Evolutionary conservation across 2,888 invertebrate genomes (phyloP), one percentile per base, ranked within the genome.

Genomic region (Drosophila falleni): DNA sequence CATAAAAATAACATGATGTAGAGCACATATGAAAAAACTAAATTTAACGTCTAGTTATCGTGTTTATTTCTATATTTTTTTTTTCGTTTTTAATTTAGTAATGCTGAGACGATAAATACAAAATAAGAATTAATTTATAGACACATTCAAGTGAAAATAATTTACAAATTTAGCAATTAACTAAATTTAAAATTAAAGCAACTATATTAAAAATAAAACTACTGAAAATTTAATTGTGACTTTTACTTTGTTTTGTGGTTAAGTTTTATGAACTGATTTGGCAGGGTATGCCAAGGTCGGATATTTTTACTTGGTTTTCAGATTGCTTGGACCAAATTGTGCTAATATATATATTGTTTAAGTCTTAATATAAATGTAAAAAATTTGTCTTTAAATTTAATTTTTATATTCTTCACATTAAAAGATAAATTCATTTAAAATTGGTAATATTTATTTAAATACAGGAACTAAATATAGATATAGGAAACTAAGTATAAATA

Each of bases 111-210:
- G 80, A 83, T 82, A 73, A 78, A 88, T 88, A 87, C 65, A 84
- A 71, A 62, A 33, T 83, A 84, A 84, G 79, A 71, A 71, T 81
- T 89, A 85, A 89, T 89, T 89, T 85, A 85, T 89, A 87, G 89
- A 89, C 72, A 78, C 77, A 86, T 88, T 86, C 65, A 85, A 89
- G 64, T 84, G 78, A 81, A 78, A 81, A 79, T 89, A 84, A 89
- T 84, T 89, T 84, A 84, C 89, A 84, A 84, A 74, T 67, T 71
- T 81, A 78, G 89, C 81, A 83, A 72, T 77, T 70, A 78, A 76
- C 56, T 79, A 80, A 81, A 78, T 80, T 82, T 87, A 71, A 78
- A 71, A 60, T 56, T 59, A 61, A 75, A 66, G 73, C 79, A 82
- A 87, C 63, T 86, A 90, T 78, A 84, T 88, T 69, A 79, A 74